Conservation (phyloP, 2,113 vertebrate genomes). For the Petrocephalus microphthalmus region DNA sequence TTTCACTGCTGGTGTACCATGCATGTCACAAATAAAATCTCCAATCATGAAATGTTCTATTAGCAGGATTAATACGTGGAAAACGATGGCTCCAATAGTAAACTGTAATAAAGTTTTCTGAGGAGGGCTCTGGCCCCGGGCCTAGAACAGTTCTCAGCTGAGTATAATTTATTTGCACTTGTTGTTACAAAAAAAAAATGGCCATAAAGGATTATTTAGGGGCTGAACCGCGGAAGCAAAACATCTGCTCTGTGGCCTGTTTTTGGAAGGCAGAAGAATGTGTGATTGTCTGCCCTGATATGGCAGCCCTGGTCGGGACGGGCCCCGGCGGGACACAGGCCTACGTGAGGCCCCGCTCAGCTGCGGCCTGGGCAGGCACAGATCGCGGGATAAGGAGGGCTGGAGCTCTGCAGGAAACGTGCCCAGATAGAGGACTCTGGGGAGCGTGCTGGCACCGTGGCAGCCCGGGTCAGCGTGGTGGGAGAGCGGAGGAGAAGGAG, state of each 20-base stretch:
- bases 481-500: background rate
- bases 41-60: background rate
- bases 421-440: background rate
- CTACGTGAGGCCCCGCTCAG: conserved; percentile 35
- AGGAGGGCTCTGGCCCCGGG: background rate
- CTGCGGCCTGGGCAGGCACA: conserved; percentile 6
- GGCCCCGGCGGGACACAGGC: conserved; percentile 27
- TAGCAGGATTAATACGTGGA: background rate
- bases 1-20: background rate
- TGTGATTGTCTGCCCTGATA: conserved; percentile 31
- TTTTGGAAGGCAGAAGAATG: background rate
- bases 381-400: conserved; percentile 6
- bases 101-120: background rate
- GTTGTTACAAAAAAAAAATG: background rate
- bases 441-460: background rate
- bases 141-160: background rate
- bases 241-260: background rate
- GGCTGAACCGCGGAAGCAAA: conserved; percentile 3
- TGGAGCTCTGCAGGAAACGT: background rate
- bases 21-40: background rate
- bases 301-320: conserved; percentile 15
- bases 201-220: background rate
- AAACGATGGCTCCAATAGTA: background rate
- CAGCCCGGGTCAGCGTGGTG: background rate
- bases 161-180: background rate